These are phyloP conservation scores for Andrena minutula DNA, from an alignment of 2,888 invertebrate genomes.

Conservation along the genomic window DNA sequence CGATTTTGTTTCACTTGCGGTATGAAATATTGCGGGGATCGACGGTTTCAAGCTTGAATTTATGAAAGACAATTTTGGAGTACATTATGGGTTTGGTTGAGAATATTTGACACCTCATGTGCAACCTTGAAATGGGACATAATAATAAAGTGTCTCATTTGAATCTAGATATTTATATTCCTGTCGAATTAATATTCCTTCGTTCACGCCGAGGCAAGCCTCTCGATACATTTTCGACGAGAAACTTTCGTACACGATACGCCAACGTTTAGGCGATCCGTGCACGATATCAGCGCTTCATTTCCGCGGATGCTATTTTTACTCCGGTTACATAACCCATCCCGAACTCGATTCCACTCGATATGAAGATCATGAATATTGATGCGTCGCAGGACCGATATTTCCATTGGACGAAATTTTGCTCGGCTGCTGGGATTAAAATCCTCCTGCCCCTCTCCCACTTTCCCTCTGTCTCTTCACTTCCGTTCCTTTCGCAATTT, in stretches of 20 bases:
- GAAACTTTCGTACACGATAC: not conserved
- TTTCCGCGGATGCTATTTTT: constrained; percentile 28
- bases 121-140: too few relatives aligned
- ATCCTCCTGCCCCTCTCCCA: not conserved
- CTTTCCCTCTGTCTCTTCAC: not conserved
- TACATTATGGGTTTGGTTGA: too few relatives aligned
- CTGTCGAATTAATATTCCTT: not conserved
- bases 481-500: not conserved
- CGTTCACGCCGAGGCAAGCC: not conserved
- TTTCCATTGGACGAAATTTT: constrained; percentile 42
- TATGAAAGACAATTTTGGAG: too few relatives aligned
- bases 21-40: not conserved
- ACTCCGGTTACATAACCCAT: constrained; percentile 29
- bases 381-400: constrained; percentile 39
- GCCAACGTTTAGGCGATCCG: constrained; percentile 13
- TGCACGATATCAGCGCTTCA: constrained; percentile 20
- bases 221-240: not conserved
- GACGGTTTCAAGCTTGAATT: too few relatives aligned
- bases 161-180: not conserved
- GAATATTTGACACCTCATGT: too few relatives aligned
- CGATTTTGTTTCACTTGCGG: not conserved
- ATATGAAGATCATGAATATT: constrained; percentile 50
- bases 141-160: too few relatives aligned
- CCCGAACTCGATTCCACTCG: constrained; percentile 24
- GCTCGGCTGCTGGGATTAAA: constrained; percentile 35